These are phyloP conservation scores for Sylvietta virens DNA, from an alignment of 2,113 vertebrate genomes.

Conservation along the genomic window DNA sequence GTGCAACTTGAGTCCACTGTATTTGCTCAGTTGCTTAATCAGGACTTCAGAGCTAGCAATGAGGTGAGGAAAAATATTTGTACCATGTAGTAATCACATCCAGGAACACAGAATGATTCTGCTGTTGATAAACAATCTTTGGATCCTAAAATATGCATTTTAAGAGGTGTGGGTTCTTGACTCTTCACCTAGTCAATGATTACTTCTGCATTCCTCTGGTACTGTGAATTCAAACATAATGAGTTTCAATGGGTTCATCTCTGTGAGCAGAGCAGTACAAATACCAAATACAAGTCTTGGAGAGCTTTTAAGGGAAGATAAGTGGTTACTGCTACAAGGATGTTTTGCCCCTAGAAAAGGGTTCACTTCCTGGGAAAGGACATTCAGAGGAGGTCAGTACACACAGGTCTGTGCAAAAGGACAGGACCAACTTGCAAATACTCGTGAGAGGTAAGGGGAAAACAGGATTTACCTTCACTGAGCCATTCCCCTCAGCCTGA, in stretches of 20 bases:
- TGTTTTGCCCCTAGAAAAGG: neutral
- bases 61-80: neutral
- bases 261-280: neutral
- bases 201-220: slow-evolving; percentile 6
- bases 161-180: neutral
- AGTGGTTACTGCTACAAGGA: neutral
- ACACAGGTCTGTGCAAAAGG: neutral
- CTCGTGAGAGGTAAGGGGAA: neutral
- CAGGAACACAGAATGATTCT: neutral
- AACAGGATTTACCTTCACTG: neutral
- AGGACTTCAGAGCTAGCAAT: neutral
- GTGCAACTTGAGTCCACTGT: neutral
- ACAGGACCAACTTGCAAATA: neutral
- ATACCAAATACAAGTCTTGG: neutral
- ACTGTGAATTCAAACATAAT: neutral
- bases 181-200: slow-evolving; percentile 48
- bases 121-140: neutral
- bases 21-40: neutral
- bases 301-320: neutral
- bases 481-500: neutral
- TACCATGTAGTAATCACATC: neutral
- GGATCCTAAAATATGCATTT: neutral
- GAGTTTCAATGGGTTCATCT: slow-evolving; percentile 6
- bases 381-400: neutral
- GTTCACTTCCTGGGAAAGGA: neutral